These are phyloP conservation scores for Harpegnathos saltator DNA, from an alignment of 1,140 invertebrate genomes.

Conservation along the genomic window DNA sequence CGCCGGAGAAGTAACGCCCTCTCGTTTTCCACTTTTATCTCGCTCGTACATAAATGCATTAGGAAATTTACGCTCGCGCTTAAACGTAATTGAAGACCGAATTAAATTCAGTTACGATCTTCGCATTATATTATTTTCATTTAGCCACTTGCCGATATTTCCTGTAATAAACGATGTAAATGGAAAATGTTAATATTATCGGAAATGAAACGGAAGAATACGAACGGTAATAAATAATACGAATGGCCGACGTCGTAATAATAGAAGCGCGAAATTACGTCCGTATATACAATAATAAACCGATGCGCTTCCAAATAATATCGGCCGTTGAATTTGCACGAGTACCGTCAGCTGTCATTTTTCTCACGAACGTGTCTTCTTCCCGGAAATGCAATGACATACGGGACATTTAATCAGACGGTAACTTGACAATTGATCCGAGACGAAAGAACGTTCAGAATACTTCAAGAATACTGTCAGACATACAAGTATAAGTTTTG, in stretches of 20 bases:
- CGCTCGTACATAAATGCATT: not conserved
- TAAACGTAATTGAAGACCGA: not conserved
- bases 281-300: conserved; percentile 39
- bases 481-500: too few relatives aligned
- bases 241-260: not conserved
- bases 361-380: not conserved
- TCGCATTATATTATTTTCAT: conserved; percentile 10
- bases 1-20: not conserved
- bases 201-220: conserved; percentile 18
- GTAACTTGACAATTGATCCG: not conserved
- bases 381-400: not conserved
- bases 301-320: conserved; percentile 24
- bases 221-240: conserved; percentile 25
- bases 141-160: conserved; percentile 8
- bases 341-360: conserved; percentile 24
- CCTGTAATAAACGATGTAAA: conserved; percentile 16
- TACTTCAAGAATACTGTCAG: too few relatives aligned
- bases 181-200: conserved; percentile 37
- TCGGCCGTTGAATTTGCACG: not conserved
- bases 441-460: not conserved
- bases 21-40: not conserved
- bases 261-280: not conserved
- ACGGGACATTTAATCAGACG: not conserved
- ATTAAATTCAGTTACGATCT: conserved; percentile 11
- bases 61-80: not conserved